phyloP scores from a whole-genome alignment of 2,113 vertebrate species.

The Cyanoramphus novaezelandiae region DNA sequence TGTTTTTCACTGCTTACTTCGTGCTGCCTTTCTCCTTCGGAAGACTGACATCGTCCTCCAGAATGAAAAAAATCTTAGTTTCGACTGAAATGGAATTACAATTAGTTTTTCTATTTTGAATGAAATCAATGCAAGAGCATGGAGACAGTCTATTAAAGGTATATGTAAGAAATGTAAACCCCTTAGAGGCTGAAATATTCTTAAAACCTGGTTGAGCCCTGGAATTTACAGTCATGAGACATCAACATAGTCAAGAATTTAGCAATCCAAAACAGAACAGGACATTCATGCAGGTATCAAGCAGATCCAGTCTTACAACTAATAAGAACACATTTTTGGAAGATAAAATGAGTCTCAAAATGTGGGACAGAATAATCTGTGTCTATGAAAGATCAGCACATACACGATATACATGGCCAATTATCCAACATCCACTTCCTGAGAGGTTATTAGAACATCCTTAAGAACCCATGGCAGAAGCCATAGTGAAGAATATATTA shows the following conservation, averaged over 20 bases:
- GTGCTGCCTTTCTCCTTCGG: background rate
- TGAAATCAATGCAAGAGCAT: background rate
- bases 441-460: background rate
- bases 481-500: background rate
- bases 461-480: background rate
- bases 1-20: background rate
- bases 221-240: background rate
- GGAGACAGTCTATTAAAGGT: background rate
- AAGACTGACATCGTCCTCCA: background rate
- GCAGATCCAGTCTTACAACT: background rate
- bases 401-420: background rate
- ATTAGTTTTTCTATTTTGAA: background rate
- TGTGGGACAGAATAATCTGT: background rate
- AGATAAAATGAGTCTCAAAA: background rate
- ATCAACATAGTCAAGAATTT: background rate
- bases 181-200: background rate
- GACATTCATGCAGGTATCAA: background rate
- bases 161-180: background rate
- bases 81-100: background rate
- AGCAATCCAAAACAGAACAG: background rate
- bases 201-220: background rate
- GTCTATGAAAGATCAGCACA: background rate
- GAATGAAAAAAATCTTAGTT: background rate
- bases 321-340: background rate
- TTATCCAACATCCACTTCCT: background rate